phyloP scores from a whole-genome alignment of 2,113 vertebrate species.

The Microtus richardsoni region DNA sequence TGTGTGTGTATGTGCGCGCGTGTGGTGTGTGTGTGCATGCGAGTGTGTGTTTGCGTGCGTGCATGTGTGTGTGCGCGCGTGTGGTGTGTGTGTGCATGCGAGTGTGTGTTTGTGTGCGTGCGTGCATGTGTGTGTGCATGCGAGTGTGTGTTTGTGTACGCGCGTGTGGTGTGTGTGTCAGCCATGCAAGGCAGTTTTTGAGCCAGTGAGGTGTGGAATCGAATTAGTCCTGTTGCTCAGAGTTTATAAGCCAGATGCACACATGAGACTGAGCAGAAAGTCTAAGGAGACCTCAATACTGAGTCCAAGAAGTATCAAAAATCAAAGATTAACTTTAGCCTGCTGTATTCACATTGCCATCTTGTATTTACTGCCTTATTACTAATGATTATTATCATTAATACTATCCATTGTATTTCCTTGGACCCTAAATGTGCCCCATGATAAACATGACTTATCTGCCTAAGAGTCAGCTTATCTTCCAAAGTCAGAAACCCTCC shows the following conservation, averaged over 20 bases:
- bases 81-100: too few relatives aligned
- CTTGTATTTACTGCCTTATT: neutral
- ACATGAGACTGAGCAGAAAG: neutral
- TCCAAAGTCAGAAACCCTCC: neutral
- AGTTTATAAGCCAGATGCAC: neutral
- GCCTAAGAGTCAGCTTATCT: neutral
- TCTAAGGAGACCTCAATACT: neutral
- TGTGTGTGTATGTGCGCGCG: too few relatives aligned
- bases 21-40: too few relatives aligned
- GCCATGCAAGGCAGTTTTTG: neutral
- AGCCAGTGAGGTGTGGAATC: neutral
- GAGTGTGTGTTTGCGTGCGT: too few relatives aligned
- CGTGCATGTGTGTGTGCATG: too few relatives aligned
- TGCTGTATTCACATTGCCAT: neutral
- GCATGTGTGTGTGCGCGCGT: rapidly evolving
- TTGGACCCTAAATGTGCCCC: neutral
- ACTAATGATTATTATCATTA: neutral
- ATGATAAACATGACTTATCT: neutral
- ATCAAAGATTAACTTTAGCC: neutral
- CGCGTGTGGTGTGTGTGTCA: too few relatives aligned
- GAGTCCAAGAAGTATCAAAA: neutral
- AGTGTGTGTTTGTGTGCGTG: too few relatives aligned
- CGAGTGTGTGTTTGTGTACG: too few relatives aligned
- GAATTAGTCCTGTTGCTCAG: neutral
- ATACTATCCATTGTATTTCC: neutral